These are phyloP conservation scores for Nemapogon koenigi DNA, from an alignment of 2,888 invertebrate species.

Conservation along the genomic window DNA sequence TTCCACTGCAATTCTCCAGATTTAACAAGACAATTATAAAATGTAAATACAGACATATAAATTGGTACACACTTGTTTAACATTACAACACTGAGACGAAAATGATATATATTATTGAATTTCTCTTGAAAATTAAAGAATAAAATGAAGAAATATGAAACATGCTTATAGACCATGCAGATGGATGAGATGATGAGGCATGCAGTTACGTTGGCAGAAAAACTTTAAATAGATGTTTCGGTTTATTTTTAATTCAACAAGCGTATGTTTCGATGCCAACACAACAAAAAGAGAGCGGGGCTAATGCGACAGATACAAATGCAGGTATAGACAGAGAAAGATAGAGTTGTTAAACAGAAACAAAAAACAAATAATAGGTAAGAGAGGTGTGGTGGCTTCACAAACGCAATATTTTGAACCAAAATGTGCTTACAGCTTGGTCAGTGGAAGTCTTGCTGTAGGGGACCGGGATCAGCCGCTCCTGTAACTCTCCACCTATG, in stretches of 20 bases:
- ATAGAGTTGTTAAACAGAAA: slow-evolving; percentile 21
- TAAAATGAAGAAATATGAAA: too few species aligned
- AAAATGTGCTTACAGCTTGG: slow-evolving; percentile 94
- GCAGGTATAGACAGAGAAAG: background rate
- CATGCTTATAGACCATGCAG: slow-evolving; percentile 1
- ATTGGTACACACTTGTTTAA: too few species aligned
- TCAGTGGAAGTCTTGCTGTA: slow-evolving; percentile 99
- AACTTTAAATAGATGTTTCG: background rate
- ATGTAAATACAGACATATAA: too few species aligned
- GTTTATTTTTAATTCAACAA: too few species aligned
- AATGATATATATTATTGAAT: too few species aligned
- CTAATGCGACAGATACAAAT: background rate
- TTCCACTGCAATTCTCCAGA: background rate
- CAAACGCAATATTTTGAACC: slow-evolving; percentile 6
- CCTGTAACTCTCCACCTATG: slow-evolving; percentile 99
- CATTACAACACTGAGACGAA: background rate
- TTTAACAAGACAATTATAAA: background rate
- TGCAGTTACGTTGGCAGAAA: slow-evolving; percentile 1
- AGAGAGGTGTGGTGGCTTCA: slow-evolving; percentile 39
- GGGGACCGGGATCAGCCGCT: slow-evolving; percentile 99
- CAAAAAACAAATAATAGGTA: slow-evolving; percentile 26
- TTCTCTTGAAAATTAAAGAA: too few species aligned
- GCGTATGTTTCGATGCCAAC: too few species aligned
- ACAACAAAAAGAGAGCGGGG: background rate
- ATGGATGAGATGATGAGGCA: background rate